Base-by-base conservation (phyloP, 2,888 invertebrate species). In the Gastrophysa polygoni region DNA sequence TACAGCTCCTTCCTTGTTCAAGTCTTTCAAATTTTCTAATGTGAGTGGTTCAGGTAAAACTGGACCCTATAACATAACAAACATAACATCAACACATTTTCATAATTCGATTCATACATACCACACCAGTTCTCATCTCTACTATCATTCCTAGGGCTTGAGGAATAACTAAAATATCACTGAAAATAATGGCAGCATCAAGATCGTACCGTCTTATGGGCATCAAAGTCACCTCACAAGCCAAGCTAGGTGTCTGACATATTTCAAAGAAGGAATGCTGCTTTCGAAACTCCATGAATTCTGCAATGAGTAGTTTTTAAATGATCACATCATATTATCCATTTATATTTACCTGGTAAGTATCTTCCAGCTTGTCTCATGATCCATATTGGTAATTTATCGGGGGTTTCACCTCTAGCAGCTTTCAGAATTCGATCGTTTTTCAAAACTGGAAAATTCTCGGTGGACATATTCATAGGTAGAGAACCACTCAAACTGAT, bases 281-380 rank as follows among this genome's bases (percentile, higher is more conserved):
- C 44, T 90, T 88, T 59, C 97, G 87, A 7, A 94, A 86, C 80
- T 91, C 92, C 73, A 85, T 83, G 77, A 91, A 92, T 76, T 92
- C 90, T 84, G 66, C 14, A 66, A 68, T 38, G 2, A 11, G 3
- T 28, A 20, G 51, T 48, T 47, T n/a, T n/a, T n/a, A n/a, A n/a
- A n/a, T 57, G 34, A 16, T 11, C 29, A 5, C n/a, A 43, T 38
- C 34, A 16, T 10, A 52, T 7, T 57, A 29, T 34, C 16, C 32
- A 10, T 48, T 11, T 8, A 44, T 52, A 51, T 28, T 58, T 73
- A 81, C 81, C 95, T 47, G 97, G 96, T 64, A 98, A 85, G 82
- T 98, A 97, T 68, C 98, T 86, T 8, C 98, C 98, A 54, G 98
- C 98, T 82, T 98, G 98, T 71, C 98, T 86, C 98, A 98, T 98